Base-by-base conservation (phyloP, 2,113 vertebrate genomes). In the Leiothrix lutea region DNA sequence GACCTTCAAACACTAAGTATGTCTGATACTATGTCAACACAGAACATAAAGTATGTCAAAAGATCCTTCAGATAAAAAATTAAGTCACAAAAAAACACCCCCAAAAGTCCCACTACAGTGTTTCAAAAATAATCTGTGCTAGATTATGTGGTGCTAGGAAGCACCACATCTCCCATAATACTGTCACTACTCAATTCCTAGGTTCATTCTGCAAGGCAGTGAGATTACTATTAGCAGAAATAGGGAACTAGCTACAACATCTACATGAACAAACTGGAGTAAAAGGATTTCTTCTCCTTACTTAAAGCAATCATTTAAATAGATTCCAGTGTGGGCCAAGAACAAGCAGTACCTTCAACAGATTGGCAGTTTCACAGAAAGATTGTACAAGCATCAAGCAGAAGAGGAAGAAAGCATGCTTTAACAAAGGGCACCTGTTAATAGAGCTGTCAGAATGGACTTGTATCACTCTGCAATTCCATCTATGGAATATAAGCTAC, bases 51-150 rank as follows among this genome's bases (percentile, higher is more conserved):
- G 4, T 38, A 66, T 4, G 13, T n/a, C 56, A 74, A 29, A 69
- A 70, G 12, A 67, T 8, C 22, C 72, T 82, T 51, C 51, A 80
- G 51, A 50, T 50, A n/a, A n/a, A 31, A 69, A 9, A 12, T 5
- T 11, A 56, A 36, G 20, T 24, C 6, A 35, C 15, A 38, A 45
- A 45, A 82, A 67, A 35, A 4, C 6, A 31, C 8, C 11, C 12
- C 4, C 9, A 12, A 12, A 81, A 31, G 45, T 60, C 17, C 11
- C 0, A 0, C 21, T 56, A 28, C 6, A 35, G 11, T 3, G 2
- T 51, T 77, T 65, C 47, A 65, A 80, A 91, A 72, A 24, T 2
- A 2, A 70, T 66, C 26, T 47, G 18, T 29, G 21, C 28, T 3
- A n/a, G n/a, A n/a, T n/a, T n/a, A n/a, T n/a, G n/a, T n/a, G n/a